Evolutionary conservation across 2,113 vertebrate species (phyloP).

Genomic region (Alouatta palliata): DNA sequence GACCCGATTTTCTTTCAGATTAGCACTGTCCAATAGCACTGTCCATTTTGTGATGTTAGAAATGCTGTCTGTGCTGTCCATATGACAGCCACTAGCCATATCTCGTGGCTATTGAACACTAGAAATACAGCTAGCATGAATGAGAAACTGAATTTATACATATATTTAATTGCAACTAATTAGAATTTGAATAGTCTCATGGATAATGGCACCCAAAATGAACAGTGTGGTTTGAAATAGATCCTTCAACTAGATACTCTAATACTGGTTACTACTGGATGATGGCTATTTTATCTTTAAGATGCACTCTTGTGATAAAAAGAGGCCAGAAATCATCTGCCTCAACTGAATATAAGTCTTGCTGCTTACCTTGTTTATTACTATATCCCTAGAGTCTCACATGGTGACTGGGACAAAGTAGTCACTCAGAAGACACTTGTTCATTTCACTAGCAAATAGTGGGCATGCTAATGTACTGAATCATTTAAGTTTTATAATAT

Average conservation of each 20-base stretch:
- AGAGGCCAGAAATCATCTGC: neutral
- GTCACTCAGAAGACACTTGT: neutral
- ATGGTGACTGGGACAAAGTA: neutral
- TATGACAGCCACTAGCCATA: neutral
- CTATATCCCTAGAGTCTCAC: neutral
- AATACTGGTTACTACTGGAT: neutral
- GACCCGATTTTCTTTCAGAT: neutral
- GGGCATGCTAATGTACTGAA: neutral
- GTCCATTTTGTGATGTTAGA: neutral
- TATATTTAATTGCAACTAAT: neutral
- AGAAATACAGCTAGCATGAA: neutral
- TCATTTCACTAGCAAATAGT: neutral
- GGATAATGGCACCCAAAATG: neutral
- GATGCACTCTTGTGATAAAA: neutral
- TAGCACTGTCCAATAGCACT: neutral
- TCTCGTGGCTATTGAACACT: neutral
- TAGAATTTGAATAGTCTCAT: neutral
- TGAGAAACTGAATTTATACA: conserved; percentile 31
- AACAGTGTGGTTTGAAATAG: neutral
- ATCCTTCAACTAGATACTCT: neutral
- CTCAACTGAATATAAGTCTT: neutral
- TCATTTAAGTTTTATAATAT: neutral
- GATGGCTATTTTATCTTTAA: neutral
- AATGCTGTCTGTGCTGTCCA: neutral
- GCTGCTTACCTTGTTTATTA: neutral